These are phyloP conservation scores for Brachirus orientalis DNA, from an alignment of 2,113 vertebrate genomes.

Conservation along the genomic window DNA sequence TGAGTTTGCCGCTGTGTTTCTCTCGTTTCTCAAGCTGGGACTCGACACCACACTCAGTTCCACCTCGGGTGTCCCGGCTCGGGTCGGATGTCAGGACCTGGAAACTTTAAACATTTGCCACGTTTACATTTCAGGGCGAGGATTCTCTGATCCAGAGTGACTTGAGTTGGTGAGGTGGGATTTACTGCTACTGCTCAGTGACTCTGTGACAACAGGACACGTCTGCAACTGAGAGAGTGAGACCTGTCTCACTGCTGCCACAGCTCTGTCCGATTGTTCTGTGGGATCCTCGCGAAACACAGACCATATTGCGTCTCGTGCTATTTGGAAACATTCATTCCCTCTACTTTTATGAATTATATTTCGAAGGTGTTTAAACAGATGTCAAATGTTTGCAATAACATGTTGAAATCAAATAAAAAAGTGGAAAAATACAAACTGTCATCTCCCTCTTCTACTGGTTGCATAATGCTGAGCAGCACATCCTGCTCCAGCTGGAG, in stretches of 20 bases:
- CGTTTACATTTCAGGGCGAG: slow-evolving; percentile 15
- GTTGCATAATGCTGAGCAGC: slow-evolving; percentile 7
- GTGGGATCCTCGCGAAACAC: too few species aligned
- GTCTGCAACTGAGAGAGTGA: too few species aligned
- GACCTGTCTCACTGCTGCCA: too few species aligned
- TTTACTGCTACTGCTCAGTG: background rate
- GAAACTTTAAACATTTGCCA: background rate
- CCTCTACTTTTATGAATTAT: background rate
- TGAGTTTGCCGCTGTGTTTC: too few species aligned
- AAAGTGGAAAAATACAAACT: background rate
- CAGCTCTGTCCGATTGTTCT: too few species aligned
- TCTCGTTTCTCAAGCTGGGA: background rate
- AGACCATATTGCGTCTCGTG: too few species aligned
- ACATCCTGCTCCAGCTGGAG: slow-evolving; percentile 23
- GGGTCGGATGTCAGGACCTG: background rate
- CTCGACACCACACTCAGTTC: background rate
- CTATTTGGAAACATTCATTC: background rate
- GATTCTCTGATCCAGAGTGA: slow-evolving; percentile 9
- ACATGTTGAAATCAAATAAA: slow-evolving; percentile 9
- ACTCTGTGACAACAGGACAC: background rate
- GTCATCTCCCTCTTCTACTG: slow-evolving; percentile 1
- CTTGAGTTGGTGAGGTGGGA: slow-evolving; percentile 16
- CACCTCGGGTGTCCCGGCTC: background rate
- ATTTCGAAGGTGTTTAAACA: background rate
- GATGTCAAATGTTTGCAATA: slow-evolving; percentile 20